phyloP scores from a whole-genome alignment of 2,888 invertebrate species.

The Conchocele bisecta region DNA sequence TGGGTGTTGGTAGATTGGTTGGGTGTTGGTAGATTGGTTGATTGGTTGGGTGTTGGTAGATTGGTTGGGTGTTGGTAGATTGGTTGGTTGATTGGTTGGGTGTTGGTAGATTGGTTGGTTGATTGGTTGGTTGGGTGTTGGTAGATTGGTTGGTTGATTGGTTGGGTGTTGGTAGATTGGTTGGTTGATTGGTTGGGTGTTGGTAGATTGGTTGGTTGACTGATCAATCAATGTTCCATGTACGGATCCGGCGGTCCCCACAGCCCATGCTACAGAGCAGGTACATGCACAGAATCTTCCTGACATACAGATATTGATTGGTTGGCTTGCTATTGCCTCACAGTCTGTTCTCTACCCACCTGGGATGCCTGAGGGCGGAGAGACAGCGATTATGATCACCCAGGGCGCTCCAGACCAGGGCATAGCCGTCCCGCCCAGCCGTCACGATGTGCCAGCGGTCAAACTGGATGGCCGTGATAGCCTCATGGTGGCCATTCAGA shows the following conservation, averaged over 20 bases:
- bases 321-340: neutral
- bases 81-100: no score
- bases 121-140: no score
- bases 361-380: conserved; percentile 81
- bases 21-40: no score
- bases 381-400: conserved; percentile 80
- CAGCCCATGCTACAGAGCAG: neutral
- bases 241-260: neutral
- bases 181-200: no score
- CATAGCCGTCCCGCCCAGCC: conserved; percentile 80
- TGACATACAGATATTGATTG: neutral
- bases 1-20: no score
- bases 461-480: conserved; percentile 80
- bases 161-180: no score
- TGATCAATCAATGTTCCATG: no score
- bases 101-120: no score
- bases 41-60: no score
- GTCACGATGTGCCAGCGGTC: conserved; percentile 82
- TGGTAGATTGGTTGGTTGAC: no score
- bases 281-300: neutral
- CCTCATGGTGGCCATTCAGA: conserved; percentile 78
- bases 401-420: conserved; percentile 81
- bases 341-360: conserved; percentile 65
- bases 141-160: no score
- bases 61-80: no score